Percentiles rank a stretch among this genome's conserved stretches.
Evolutionary conservation across 2,797 vertebrate genomes (phyloP).

Genomic region (Halcyon badia): DNA sequence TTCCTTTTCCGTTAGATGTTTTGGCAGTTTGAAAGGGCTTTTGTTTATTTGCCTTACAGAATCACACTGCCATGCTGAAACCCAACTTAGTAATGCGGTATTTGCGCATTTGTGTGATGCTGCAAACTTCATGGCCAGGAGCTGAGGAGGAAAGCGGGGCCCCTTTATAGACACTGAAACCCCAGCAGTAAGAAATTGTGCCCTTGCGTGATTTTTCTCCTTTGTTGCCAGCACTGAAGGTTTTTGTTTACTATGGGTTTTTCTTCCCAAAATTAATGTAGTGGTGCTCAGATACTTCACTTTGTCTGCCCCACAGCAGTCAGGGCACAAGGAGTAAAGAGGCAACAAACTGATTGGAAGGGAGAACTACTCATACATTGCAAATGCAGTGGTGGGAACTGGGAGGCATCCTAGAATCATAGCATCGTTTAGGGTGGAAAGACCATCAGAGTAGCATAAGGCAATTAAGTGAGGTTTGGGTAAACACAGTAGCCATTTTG

Average conservation of each 20-base stretch:
- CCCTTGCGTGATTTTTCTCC: background rate
- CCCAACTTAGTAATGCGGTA: background rate
- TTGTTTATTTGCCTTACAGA: conserved; percentile 22
- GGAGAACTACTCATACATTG: background rate
- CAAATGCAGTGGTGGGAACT: background rate
- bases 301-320: background rate
- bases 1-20: conserved; percentile 42
- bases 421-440: background rate
- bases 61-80: background rate
- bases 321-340: background rate
- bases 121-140: background rate
- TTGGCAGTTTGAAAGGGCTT: background rate
- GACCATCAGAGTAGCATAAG: background rate
- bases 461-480: background rate
- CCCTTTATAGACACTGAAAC: background rate
- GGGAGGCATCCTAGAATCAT: background rate
- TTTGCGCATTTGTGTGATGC: background rate
- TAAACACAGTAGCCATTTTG: background rate
- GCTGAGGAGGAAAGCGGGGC: background rate
- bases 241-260: background rate
- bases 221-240: background rate
- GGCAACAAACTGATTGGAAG: background rate
- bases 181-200: background rate
- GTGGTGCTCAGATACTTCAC: accelerated
- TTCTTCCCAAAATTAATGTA: background rate